Evolutionary conservation across 2,888 invertebrate species (phyloP), one percentile per base, ranked within the genome.

Genomic region (Cephus sareptanus): DNA sequence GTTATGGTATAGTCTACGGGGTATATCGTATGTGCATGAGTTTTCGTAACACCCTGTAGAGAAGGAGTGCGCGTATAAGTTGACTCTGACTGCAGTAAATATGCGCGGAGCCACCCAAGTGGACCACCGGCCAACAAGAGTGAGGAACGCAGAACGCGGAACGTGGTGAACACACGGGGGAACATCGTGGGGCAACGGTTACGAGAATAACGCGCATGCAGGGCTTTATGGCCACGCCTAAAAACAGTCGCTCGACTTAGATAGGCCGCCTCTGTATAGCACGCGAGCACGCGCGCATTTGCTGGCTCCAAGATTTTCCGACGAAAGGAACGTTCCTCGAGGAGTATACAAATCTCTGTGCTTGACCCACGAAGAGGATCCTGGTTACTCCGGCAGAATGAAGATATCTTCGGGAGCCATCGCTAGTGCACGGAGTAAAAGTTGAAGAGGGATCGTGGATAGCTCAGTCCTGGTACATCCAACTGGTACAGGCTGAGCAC

Each of bases 71-170:
- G 71, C 71, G 71, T 71, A 71, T 71, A 71, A 13, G 71, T 34
- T 31, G 56, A 56, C 56, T 56, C 56, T 9, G 56, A 9, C 23
- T 75, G 75, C 76, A 75, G 80, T 75, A 76, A 81, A 81, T 81
- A 80, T 81, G 79, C 77, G 75, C 68, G 56, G 70, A 81, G 75
- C 81, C 81, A 81, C 81, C 77, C 81, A 79, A 81, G 81, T 81
- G 74, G 81, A 81, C 77, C 81, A 81, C 79, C 81, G 75, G 74
- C 31, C 40, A 69, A 69, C 74, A 81, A 33, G 69, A 79, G 75
- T 12, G 35, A 37, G 31, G 9, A 34, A 71, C 33, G 71, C 33
- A 30, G 71, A 31, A 34, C 33, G 71, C 71, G 71, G 71, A 71
- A 34, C 31, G 33, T 34, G 71, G 71, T 34, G 71, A 71, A 71